phyloP scores from a whole-genome alignment of 1,140 invertebrate species.

The Chrysopa pallens region DNA sequence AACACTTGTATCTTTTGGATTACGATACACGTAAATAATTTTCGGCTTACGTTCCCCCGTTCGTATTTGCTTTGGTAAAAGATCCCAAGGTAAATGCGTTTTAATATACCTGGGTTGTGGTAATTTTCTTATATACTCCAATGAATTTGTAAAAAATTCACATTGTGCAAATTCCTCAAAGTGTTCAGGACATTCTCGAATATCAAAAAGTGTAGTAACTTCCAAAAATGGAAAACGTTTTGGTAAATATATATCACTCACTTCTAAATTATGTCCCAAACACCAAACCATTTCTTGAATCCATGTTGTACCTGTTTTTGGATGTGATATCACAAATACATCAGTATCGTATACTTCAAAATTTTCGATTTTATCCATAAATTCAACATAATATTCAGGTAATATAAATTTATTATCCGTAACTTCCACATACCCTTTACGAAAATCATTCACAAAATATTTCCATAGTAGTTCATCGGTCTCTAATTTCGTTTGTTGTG shows the following conservation, averaged over 20 bases:
- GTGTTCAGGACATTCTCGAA: conserved; percentile 4
- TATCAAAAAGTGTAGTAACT: background rate
- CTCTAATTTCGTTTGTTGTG: too few relatives aligned
- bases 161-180: conserved; percentile 15
- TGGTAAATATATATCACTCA: conserved; percentile 20
- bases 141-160: conserved; percentile 18
- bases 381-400: conserved; percentile 13
- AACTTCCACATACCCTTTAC: background rate
- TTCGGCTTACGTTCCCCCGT: conserved; percentile 24
- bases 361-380: conserved; percentile 16
- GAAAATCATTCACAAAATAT: background rate
- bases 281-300: conserved; percentile 38
- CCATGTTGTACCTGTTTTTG: conserved; percentile 34
- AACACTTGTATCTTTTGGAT: too few relatives aligned
- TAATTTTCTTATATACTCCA: conserved; percentile 21
- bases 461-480: background rate
- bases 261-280: conserved; percentile 28
- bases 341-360: conserved; percentile 29
- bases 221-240: conserved; percentile 24
- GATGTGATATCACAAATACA: conserved; percentile 30
- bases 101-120: conserved; percentile 41
- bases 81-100: conserved; percentile 45
- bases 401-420: conserved; percentile 5
- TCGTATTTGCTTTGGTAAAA: conserved; percentile 39
- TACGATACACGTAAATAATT: too few relatives aligned